These are phyloP conservation scores for Chorisops tibialis DNA, from an alignment of 2,888 invertebrate species.

Conservation along the genomic window DNA sequence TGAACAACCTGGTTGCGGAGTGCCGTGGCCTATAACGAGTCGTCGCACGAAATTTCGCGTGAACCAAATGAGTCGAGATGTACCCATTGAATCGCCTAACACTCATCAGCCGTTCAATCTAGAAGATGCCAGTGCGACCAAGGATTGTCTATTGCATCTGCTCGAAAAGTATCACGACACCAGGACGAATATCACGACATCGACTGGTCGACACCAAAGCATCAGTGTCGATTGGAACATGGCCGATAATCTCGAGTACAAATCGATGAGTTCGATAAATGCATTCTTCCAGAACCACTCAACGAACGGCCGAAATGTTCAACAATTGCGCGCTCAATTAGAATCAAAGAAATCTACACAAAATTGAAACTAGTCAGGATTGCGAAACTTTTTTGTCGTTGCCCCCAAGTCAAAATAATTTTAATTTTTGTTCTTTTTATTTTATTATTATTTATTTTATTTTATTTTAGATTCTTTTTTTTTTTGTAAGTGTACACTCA, in stretches of 20 bases:
- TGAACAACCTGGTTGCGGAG: slow-evolving; percentile 36
- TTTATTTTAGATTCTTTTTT: not conserved
- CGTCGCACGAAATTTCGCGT: slow-evolving; percentile 63
- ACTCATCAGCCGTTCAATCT: slow-evolving; percentile 56
- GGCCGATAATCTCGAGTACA: slow-evolving; percentile 69
- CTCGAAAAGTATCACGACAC: slow-evolving; percentile 71
- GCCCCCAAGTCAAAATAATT: not conserved
- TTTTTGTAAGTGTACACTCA: not conserved
- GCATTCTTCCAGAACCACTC: slow-evolving; percentile 71
- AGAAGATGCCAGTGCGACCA: slow-evolving; percentile 63
- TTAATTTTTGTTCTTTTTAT: not conserved
- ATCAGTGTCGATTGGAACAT: slow-evolving; percentile 74
- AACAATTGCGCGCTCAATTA: slow-evolving; percentile 48
- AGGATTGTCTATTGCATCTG: slow-evolving; percentile 71
- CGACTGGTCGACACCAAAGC: slow-evolving; percentile 64
- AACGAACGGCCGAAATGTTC: slow-evolving; percentile 44
- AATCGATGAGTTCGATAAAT: slow-evolving; percentile 76
- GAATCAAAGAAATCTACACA: slow-evolving; percentile 40
- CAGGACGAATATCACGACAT: slow-evolving; percentile 16
- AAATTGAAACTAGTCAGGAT: slow-evolving; percentile 14
- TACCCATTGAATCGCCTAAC: slow-evolving; percentile 63
- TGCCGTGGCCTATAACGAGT: slow-evolving; percentile 57
- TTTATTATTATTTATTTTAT: not conserved
- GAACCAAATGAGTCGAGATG: slow-evolving; percentile 68
- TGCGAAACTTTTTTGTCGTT: not conserved